These are phyloP conservation scores for Lepetodrilus schrolli DNA, from an alignment of 2,888 invertebrate species.

Conservation along the genomic window DNA sequence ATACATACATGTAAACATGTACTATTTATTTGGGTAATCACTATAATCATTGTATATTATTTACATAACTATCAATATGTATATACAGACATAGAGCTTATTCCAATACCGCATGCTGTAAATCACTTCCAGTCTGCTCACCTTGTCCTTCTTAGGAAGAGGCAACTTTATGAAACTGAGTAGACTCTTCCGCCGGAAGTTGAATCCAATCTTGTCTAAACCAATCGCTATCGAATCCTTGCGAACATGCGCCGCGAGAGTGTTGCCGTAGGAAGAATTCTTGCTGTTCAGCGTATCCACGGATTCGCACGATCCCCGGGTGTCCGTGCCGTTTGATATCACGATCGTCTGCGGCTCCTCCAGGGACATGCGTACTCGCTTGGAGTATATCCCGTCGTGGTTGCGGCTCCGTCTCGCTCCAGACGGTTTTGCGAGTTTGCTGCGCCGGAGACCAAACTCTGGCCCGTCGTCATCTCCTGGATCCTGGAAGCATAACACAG, in stretches of 20 bases:
- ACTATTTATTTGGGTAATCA: too few relatives aligned
- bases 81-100: too few relatives aligned
- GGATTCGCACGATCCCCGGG: conserved; percentile 41
- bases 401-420: too few relatives aligned
- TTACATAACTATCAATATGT: too few relatives aligned
- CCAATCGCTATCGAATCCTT: conserved; percentile 62
- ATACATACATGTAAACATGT: too few relatives aligned
- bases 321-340: neutral
- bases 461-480: neutral
- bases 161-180: neutral
- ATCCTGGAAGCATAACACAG: neutral
- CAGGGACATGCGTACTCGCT: neutral
- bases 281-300: conserved; percentile 20
- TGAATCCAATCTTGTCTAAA: conserved; percentile 48
- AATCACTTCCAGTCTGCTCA: neutral
- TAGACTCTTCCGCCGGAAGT: conserved; percentile 31
- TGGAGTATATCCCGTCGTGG: neutral
- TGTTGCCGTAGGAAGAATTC: conserved; percentile 29
- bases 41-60: too few relatives aligned
- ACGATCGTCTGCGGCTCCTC: neutral
- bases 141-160: conserved; percentile 31
- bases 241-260: conserved; percentile 48
- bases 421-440: neutral
- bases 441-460: neutral
- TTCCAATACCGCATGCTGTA: neutral